Percentiles rank a stretch among this genome's conserved stretches.
phyloP scores from a whole-genome alignment of 2,888 invertebrate genomes.

The Eurytoma adleriae region DNA sequence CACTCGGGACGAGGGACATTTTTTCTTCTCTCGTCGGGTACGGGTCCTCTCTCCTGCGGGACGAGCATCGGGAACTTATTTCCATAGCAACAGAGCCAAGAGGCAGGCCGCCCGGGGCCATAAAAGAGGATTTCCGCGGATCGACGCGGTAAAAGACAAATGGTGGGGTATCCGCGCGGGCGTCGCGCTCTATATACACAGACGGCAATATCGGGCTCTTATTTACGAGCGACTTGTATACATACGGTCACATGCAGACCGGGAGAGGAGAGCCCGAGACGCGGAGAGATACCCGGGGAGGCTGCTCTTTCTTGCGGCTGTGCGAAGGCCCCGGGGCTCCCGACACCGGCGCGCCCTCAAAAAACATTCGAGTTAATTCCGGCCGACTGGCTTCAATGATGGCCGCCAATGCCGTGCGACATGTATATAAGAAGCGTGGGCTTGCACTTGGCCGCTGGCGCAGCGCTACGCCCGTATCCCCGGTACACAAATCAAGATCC shows the following conservation, averaged over 20 bases:
- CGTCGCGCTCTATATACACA: not conserved
- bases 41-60: not conserved
- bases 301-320: slow-evolving; percentile 61
- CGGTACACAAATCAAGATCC: slow-evolving; percentile 37
- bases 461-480: not conserved
- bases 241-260: slow-evolving; percentile 24
- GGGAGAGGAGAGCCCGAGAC: not conserved
- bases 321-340: slow-evolving; percentile 50
- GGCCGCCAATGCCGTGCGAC: slow-evolving; percentile 71
- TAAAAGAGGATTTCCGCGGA: slow-evolving; percentile 61
- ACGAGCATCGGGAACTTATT: slow-evolving; percentile 47
- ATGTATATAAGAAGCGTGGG: not conserved
- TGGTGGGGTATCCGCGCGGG: slow-evolving; percentile 62
- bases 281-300: slow-evolving; percentile 46
- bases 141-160: slow-evolving; percentile 68
- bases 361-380: slow-evolving; percentile 75
- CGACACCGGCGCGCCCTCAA: slow-evolving; percentile 62
- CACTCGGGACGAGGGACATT: slow-evolving; percentile 9
- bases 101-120: slow-evolving; percentile 23
- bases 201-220: slow-evolving; percentile 68
- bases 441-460: slow-evolving; percentile 7
- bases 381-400: slow-evolving; percentile 70
- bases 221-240: slow-evolving; percentile 65
- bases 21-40: not conserved
- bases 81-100: slow-evolving; percentile 49